Evolutionary conservation across 2,797 vertebrate genomes (phyloP), one percentile per base, ranked within the genome.

Genomic region (Peromyscus aztecus): DNA sequence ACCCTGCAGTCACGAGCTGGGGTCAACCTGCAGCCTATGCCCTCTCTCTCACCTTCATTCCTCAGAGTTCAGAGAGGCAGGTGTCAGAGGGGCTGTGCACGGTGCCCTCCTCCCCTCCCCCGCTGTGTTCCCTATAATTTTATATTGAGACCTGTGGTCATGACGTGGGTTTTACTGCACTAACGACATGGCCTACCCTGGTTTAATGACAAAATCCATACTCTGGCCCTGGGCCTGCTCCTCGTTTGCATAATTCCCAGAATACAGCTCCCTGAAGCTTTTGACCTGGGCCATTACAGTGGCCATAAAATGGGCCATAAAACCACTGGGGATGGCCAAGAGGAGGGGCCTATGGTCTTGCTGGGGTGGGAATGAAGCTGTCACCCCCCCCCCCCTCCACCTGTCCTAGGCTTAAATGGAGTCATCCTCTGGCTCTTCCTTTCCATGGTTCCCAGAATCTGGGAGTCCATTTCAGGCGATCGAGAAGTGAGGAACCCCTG

Each of bases 121-220:
- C 34, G 24, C 96, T 96, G 94, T 97, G 96, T 98, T 97, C 91
- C 91, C 98, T 98, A 98, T 99, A 98, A 99, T 99, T 99, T 99
- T 99, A 99, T 99, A 99, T 99, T 99, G 98, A 98, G 98, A 98
- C 98, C 98, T 98, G 98, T 99, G 98, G 99, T 98, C 99, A 98
- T 99, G 98, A 99, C 98, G 98, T 98, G 98, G 98, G 98, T 99
- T 99, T 99, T 99, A 99, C 98, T 98, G 98, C 98, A 99, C 98
- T 99, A 99, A 98, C 98, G 98, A 99, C 98, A 98, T 98, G 98
- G 98, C 98, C 98, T 98, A 98, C 98, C 98, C 98, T 98, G 98
- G 98, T 99, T 99, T 99, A 99, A 99, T 99, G 98, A 98, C 98
- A 99, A 99, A 99, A 99, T 99, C 98, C 98, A 99, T 99, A 98